These are phyloP conservation scores for Triplophysa dalaica DNA, from an alignment of 2,113 vertebrate species.

Conservation along the genomic window DNA sequence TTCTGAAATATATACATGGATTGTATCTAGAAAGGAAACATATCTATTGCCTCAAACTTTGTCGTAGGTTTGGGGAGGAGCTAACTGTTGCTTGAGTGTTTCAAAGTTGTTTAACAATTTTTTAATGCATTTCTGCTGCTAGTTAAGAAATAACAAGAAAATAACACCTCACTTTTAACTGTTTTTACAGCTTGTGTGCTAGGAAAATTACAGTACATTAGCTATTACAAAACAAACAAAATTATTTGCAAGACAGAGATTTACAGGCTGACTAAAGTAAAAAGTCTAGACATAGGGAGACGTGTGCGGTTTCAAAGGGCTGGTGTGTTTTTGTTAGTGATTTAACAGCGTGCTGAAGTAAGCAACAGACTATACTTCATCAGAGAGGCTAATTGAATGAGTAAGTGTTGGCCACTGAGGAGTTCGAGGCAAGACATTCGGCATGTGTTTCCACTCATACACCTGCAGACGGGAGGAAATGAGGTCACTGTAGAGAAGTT, in stretches of 20 bases:
- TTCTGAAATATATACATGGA: no score
- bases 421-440: constrained; percentile 34
- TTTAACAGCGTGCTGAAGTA: constrained; percentile 39
- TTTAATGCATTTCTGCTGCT: no score
- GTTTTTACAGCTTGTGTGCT: constrained; percentile 14
- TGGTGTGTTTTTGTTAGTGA: constrained; percentile 26
- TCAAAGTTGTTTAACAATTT: no score
- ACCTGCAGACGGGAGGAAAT: constrained; percentile 61
- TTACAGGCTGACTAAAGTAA: neutral
- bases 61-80: no score
- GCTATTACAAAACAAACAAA: constrained; percentile 4
- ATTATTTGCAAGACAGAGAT: constrained; percentile 25
- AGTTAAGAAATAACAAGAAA: no score
- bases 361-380: constrained; percentile 45
- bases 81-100: no score
- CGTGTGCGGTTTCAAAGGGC: constrained; percentile 10
- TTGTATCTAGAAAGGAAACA: no score
- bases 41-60: no score
- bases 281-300: constrained; percentile 17
- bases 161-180: neutral
- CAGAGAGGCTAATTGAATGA: constrained; percentile 51
- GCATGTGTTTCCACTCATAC: constrained; percentile 43
- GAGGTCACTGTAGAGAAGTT: constrained; percentile 73
- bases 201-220: neutral
- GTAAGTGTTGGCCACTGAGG: constrained; percentile 37